phyloP scores from a whole-genome alignment of 2,888 invertebrate genomes.

The Agrochola lota region DNA sequence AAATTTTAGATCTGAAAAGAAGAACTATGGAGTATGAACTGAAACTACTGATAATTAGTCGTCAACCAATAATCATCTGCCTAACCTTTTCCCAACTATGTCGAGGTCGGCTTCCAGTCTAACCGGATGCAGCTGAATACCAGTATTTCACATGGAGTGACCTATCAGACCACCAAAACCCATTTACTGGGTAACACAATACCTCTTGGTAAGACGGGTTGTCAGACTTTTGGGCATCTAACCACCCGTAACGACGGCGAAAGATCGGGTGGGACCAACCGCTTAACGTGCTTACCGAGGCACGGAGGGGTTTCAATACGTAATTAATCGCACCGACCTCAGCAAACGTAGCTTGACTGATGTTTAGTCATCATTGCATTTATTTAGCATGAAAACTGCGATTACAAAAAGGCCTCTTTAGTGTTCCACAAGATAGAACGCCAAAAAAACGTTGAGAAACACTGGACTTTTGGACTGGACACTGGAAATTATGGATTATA shows the following conservation, averaged over 20 bases:
- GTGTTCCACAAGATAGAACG: no score
- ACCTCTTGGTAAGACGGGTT: background rate
- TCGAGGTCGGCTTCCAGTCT: no score
- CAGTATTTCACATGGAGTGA: no score
- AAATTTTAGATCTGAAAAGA: background rate
- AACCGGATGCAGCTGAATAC: no score
- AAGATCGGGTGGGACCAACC: background rate
- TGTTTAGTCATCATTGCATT: background rate
- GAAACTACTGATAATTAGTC: background rate
- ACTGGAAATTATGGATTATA: constrained; percentile 47
- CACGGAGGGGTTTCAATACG: no score
- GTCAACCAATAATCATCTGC: background rate
- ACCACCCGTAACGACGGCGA: background rate
- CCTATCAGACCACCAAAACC: no score
- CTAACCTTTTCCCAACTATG: no score
- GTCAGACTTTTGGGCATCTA: background rate
- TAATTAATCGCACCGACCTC: background rate
- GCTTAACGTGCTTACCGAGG: background rate
- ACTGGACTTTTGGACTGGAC: background rate
- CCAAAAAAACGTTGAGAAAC: constrained; percentile 5
- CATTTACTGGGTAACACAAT: no score
- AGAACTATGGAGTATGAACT: background rate
- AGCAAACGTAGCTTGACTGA: background rate
- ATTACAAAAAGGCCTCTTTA: no score
- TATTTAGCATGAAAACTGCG: no score